Base-by-base conservation (phyloP, 2,888 invertebrate species). In the Cyclophora punctaria region DNA sequence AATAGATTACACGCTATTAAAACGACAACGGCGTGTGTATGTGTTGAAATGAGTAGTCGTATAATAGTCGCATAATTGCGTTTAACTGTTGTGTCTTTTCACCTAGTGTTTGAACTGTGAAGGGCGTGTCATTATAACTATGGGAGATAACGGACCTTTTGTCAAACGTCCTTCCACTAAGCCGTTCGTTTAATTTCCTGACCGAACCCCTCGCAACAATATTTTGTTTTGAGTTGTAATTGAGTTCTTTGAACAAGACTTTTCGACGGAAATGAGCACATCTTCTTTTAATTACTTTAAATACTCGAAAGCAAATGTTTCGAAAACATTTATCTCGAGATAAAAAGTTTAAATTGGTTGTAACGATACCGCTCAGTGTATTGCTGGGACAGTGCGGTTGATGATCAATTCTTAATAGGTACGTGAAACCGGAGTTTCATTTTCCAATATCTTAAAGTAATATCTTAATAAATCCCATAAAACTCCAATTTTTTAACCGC, bases 381-480 rank as follows among this genome's bases (percentile, higher is more conserved):
- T 20, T 20, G 20, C 2, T 20, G 20, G 20, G 20, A 5, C 35
- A 4, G 48, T 35, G 41, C n/a, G 35, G 35, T 5, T 40, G 35
- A 51, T 49, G 56, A 64, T 62, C 63, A 59, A 66, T 73, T 73
- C 69, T 67, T 71, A 6, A 49, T 53, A 50, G 47, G 47, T 50
- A 50, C 43, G 68, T 68, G 60, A 63, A 65, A 69, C 73, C 69
- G 65, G 66, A 69, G 67, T 67, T 74, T 74, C 72, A 45, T 50
- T 71, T 75, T 77, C 76, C 84, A 79, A 85, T 86, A 84, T 77
- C 76, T 77, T 67, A 69, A 62, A 61, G 73, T 70, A 72, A 83
- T 85, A 84, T 83, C 83, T 84, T 86, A 83, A 83, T 85, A 88
- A 87, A 86, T 86, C 84, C 78, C 67, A 85, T 84, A 85, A 86